Evolutionary conservation across 2,888 invertebrate genomes (phyloP).

Genomic region (Aphrophora alni): DNA sequence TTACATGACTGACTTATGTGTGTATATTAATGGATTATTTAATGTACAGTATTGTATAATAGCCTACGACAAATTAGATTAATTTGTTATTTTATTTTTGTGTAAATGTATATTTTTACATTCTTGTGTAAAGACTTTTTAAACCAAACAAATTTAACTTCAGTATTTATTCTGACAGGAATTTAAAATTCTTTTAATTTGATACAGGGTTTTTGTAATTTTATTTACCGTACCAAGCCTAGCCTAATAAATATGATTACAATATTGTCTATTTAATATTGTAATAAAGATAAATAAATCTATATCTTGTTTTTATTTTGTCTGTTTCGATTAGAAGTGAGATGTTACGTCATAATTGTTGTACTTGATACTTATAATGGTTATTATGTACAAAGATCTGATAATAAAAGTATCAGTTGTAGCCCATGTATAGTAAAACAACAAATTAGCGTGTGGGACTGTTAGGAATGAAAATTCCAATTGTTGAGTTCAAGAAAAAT

Average conservation of each 20-base stretch:
- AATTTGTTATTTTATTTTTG: neutral
- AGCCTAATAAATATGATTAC: neutral
- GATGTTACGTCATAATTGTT: no score
- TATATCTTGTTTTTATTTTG: neutral
- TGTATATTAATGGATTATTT: neutral
- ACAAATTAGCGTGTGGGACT: no score
- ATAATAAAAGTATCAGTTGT: no score
- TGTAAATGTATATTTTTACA: neutral
- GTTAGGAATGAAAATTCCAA: no score
- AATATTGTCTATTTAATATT: neutral
- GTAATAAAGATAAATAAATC: neutral
- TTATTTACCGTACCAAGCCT: neutral
- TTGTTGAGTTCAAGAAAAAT: no score
- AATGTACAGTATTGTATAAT: neutral
- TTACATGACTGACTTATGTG: neutral
- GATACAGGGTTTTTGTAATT: neutral
- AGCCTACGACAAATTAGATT: neutral
- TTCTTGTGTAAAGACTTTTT: neutral
- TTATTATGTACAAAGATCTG: no score
- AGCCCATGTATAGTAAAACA: no score
- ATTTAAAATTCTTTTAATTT: neutral
- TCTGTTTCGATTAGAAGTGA: neutral
- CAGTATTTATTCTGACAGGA: neutral
- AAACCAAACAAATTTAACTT: neutral
- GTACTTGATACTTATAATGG: no score